Conservation (phyloP, 1,140 invertebrate genomes). For the Zaprionus vittiger region DNA sequence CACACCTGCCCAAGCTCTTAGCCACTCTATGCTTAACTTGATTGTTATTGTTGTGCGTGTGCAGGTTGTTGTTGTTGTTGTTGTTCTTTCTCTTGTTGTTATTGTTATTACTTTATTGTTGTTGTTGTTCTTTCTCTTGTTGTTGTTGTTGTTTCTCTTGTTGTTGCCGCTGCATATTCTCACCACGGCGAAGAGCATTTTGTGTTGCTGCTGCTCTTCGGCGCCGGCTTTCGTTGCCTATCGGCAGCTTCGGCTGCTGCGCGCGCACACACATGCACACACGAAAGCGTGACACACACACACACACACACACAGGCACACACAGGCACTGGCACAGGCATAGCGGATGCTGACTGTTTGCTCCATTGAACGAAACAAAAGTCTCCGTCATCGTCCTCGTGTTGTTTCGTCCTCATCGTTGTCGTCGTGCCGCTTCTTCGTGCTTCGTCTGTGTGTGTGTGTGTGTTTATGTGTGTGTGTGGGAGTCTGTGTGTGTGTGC, state of each 20-base stretch:
- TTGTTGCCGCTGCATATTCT: slow-evolving; percentile 32
- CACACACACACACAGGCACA: slow-evolving; percentile 2
- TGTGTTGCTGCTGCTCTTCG: slow-evolving; percentile 22
- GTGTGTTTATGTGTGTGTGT: slow-evolving; percentile 18
- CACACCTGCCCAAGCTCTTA: slow-evolving; percentile 6
- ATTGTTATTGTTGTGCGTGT: slow-evolving; percentile 3
- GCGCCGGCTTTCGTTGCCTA: slow-evolving; percentile 18
- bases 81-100: neutral
- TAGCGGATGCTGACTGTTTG: slow-evolving; percentile 71
- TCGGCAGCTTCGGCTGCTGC: slow-evolving; percentile 37
- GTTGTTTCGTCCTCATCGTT: slow-evolving; percentile 10
- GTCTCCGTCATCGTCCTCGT: slow-evolving; percentile 26
- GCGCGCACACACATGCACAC: slow-evolving; percentile 43
- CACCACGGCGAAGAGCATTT: slow-evolving; percentile 40
- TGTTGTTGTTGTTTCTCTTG: slow-evolving; percentile 8
- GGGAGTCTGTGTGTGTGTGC: slow-evolving; percentile 26
- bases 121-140: neutral
- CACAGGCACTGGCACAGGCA: slow-evolving; percentile 8
- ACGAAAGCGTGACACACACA: slow-evolving; percentile 12
- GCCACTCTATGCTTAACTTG: neutral
- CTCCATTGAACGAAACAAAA: slow-evolving; percentile 61
- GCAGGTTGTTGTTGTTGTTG: neutral
- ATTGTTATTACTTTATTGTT: too few relatives aligned
- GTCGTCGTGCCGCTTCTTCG: slow-evolving; percentile 12
- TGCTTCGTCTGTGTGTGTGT: slow-evolving; percentile 19